phyloP scores from a whole-genome alignment of 2,797 vertebrate species.

The Distichodus sexfasciatus region DNA sequence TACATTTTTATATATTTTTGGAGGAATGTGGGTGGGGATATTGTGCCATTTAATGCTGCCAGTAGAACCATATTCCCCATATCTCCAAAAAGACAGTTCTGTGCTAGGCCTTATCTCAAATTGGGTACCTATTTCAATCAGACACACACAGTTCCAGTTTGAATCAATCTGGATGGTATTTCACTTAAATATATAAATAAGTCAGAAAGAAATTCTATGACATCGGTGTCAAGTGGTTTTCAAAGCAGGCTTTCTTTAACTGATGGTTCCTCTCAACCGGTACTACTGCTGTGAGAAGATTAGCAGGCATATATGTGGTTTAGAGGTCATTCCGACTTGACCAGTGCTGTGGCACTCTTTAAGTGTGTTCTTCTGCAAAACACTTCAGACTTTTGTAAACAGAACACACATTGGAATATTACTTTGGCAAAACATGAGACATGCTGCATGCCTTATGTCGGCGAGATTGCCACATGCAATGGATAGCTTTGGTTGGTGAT shows the following conservation, averaged over 20 bases:
- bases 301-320: constrained; percentile 13
- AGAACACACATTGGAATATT: constrained; percentile 1
- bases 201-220: constrained; percentile 10
- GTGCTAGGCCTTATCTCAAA: constrained; percentile 38
- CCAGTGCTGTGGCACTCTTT: constrained; percentile 1
- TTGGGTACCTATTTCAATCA: constrained; percentile 34
- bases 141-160: constrained; percentile 50
- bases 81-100: constrained; percentile 72
- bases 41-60: constrained; percentile 54
- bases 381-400: constrained; percentile 1
- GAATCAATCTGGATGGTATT: constrained; percentile 36
- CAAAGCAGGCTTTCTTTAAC: neutral
- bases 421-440: neutral
- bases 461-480: neutral
- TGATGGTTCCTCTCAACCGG: neutral
- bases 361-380: neutral
- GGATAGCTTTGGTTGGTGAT: constrained; percentile 6
- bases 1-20: constrained; percentile 60
- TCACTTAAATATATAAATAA: constrained; percentile 26
- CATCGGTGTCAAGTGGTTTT: constrained; percentile 24
- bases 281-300: constrained; percentile 1
- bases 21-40: constrained; percentile 59
- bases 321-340: constrained; percentile 13
- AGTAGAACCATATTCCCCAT: constrained; percentile 66
- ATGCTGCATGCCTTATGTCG: neutral